Evolutionary conservation across 2,113 vertebrate species (phyloP), one percentile per base, ranked within the genome.

Genomic region (Paralichthys olivaceus): DNA sequence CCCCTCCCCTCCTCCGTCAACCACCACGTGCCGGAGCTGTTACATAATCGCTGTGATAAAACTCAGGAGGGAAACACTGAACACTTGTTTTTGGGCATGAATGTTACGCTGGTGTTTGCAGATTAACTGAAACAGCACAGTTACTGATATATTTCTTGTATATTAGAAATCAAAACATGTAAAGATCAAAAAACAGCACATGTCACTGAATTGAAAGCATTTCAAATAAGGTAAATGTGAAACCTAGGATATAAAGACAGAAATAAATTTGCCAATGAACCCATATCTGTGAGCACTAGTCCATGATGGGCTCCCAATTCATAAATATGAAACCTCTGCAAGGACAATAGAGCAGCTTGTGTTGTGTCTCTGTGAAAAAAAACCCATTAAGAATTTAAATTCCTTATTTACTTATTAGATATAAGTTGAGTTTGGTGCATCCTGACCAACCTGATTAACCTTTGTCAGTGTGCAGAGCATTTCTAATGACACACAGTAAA

Each of bases 11-110:
- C 55, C 61, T 59, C 71, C 20, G 11, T 64, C 63, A 57, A 43
- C 47, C 58, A 62, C 70, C 79, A 80, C 55, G 45, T 84, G 79
- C 77, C 32, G n/a, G 28, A 43, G 70, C 51, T 82, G 84, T 90
- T 90, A 87, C 73, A 86, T 91, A 90, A 87, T 74, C 72, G 37
- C 75, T 77, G 72, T 3, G 7, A 77, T 82, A 37, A 76, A 83
- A 77, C 55, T 25, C 0, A 23, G 14, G 0, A 0, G 13, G 3
- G 59, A 77, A 54, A 70, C 78, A 54, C 57, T 72, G 54, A 69
- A 29, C 43, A 11, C 12, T 59, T 69, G 29, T 66, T 71, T 83
- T 49, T 59, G 25, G 1, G 3, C 23, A 32, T 22, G 23, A 53
- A 55, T 56, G 17, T n/a, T 11, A 17, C 6, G 25, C n/a, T 5